These are phyloP conservation scores for Eurytemora carolleeae DNA, from an alignment of 1,140 invertebrate species.

Conservation along the genomic window DNA sequence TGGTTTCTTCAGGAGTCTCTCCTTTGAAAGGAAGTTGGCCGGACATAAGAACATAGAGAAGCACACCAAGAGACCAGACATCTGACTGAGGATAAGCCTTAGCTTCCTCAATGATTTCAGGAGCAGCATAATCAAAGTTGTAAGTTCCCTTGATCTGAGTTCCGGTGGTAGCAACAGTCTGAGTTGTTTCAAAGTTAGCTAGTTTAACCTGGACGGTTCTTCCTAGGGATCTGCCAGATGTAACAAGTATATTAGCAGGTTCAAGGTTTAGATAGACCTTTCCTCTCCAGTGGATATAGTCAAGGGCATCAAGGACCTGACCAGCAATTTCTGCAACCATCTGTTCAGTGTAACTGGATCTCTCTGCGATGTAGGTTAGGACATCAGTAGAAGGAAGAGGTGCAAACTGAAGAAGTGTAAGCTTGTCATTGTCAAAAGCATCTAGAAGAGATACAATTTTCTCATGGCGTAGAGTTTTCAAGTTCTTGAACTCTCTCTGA, in stretches of 20 bases:
- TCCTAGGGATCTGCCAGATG: conserved; percentile 55
- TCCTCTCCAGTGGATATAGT: conserved; percentile 80
- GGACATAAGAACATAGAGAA: conserved; percentile 81
- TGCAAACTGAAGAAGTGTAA: conserved; percentile 29
- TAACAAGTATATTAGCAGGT: conserved; percentile 91
- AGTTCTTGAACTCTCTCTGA: conserved; percentile 51
- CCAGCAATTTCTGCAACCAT: conserved; percentile 49
- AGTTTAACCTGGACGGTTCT: conserved; percentile 64
- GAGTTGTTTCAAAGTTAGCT: conserved; percentile 68
- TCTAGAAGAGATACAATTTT: conserved; percentile 35
- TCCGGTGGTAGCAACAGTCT: conserved; percentile 54
- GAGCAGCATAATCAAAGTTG: conserved; percentile 52
- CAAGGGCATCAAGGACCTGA: conserved; percentile 57
- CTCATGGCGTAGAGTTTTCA: conserved; percentile 59
- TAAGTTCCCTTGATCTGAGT: conserved; percentile 40
- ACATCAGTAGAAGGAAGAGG: conserved; percentile 78
- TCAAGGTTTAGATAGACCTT: conserved; percentile 80
- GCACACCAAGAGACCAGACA: conserved; percentile 82
- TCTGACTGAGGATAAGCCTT: conserved; percentile 69
- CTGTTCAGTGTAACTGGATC: conserved; percentile 73
- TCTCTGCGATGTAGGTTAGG: conserved; percentile 59
- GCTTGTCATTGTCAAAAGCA: conserved; percentile 9
- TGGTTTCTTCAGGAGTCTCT: conserved; percentile 55
- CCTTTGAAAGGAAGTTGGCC: conserved; percentile 81
- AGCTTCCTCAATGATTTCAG: conserved; percentile 73